Evolutionary conservation across 1,140 invertebrate species (phyloP).

Genomic region (Bombus consobrinus): DNA sequence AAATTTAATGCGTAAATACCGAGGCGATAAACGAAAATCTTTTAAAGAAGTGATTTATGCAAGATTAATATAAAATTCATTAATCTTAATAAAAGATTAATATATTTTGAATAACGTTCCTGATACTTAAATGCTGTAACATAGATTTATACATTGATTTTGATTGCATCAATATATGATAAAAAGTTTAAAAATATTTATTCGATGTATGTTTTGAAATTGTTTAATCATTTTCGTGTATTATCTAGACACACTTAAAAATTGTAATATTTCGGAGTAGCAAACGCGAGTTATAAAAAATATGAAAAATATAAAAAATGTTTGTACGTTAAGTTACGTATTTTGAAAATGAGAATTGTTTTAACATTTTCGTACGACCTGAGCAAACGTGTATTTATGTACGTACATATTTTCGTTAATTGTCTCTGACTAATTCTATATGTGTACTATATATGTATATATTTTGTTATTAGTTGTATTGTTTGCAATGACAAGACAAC

Average conservation of each 20-base stretch:
- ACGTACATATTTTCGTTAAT: too few relatives aligned
- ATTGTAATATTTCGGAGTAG: background rate
- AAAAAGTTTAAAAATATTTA: background rate
- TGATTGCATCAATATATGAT: background rate
- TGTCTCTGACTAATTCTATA: background rate
- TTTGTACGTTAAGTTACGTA: background rate
- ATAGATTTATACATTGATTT: background rate
- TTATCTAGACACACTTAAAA: background rate
- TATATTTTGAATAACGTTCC: background rate
- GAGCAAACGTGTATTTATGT: too few relatives aligned
- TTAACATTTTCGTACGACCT: background rate
- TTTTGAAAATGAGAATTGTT: background rate
- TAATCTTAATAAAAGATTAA: background rate
- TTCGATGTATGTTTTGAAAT: background rate
- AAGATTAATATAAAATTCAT: too few relatives aligned
- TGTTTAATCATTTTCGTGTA: background rate
- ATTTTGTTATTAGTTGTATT: too few relatives aligned
- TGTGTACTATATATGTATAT: too few relatives aligned
- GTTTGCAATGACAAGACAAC: too few relatives aligned
- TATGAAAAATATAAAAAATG: background rate
- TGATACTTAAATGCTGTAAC: background rate
- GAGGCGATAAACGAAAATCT: background rate
- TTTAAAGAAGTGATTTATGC: too few relatives aligned
- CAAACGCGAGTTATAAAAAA: too few relatives aligned
- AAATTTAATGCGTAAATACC: background rate